Conservation (phyloP, 2,888 invertebrate species). For the Dolomedes plantarius region DNA sequence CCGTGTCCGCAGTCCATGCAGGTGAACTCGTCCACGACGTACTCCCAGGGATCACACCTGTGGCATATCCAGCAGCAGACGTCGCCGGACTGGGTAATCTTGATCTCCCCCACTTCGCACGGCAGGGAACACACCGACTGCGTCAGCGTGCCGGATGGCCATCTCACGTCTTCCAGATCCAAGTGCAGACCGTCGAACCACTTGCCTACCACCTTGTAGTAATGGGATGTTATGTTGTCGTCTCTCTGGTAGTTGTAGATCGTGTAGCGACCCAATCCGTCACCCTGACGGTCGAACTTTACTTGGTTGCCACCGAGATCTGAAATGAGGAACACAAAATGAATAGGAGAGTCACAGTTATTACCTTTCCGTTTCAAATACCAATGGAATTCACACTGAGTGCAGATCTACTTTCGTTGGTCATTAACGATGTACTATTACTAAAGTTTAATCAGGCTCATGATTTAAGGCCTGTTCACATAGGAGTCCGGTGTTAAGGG, state of each 20-base stretch:
- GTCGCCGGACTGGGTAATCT: constrained; percentile 81
- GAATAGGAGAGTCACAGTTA: background rate
- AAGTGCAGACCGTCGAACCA: constrained; percentile 74
- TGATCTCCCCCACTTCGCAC: constrained; percentile 83
- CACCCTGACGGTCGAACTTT: constrained; percentile 84
- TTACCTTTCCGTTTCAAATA: too few species aligned
- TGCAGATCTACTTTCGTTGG: too few species aligned
- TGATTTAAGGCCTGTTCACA: too few species aligned
- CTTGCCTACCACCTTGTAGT: constrained; percentile 79
- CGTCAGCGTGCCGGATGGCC: constrained; percentile 79
- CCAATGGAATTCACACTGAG: too few species aligned
- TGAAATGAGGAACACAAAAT: constrained; percentile 76
- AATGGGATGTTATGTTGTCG: constrained; percentile 77
- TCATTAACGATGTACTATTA: too few species aligned
- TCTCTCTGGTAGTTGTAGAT: constrained; percentile 83
- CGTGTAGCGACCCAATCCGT: constrained; percentile 85
- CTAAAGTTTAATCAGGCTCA: too few species aligned
- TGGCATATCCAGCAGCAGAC: constrained; percentile 88
- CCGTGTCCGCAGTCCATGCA: constrained; percentile 83
- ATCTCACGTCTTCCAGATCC: constrained; percentile 74
- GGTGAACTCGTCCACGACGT: constrained; percentile 82
- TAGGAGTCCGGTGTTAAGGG: too few species aligned
- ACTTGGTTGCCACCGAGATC: constrained; percentile 83
- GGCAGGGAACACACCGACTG: constrained; percentile 84
- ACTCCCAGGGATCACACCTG: constrained; percentile 83